Evolutionary conservation across 2,797 vertebrate species (phyloP), one percentile per base, ranked within the genome.

Genomic region (Alauda arvensis): DNA sequence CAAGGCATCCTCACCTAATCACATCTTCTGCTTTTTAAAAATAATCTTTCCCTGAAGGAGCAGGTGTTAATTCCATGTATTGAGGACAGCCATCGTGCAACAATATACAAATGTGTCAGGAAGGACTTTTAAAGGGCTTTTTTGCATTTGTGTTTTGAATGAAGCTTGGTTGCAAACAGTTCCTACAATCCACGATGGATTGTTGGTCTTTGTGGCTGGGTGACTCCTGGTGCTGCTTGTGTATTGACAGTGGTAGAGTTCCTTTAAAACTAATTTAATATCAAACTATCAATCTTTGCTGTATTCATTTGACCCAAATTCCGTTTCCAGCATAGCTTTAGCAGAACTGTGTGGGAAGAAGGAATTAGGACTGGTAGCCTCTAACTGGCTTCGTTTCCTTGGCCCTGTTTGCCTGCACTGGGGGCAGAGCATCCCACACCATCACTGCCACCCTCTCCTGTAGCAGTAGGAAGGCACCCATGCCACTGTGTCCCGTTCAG

Each of bases 131-230:
- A 28, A 66, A 52, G 10, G 12, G 37, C 5, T 60, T 49, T 77
- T 57, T 57, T 45, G 3, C 2, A 8, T 70, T 46, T 62, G 17
- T 56, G 10, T 82, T 67, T 74, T 28, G 59, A 52, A 12, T 6
- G 20, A 46, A n/a, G 18, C 53, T 86, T 81, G 40, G 17, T 63
- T 49, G 15, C 37, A 29, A 24, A 18, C 25, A 34, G n/a, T 31
- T 74, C 37, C 9, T 57, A 3, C 37, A 56, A 7, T 31, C 18
- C 24, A 1, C 0, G 0, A 1, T 23, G 28, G 12, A 14, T 11
- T 3, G 8, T 26, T 25, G 20, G 21, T 75, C 33, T 49, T 56
- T 46, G 56, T 81, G 60, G 34, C 45, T 18, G 11, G 39, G 51
- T 52, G 19, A 21, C 21, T 46, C 40, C 60, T 25, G 13, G 2